phyloP scores from a whole-genome alignment of 2,113 vertebrate species.

The Sula dactylatra region DNA sequence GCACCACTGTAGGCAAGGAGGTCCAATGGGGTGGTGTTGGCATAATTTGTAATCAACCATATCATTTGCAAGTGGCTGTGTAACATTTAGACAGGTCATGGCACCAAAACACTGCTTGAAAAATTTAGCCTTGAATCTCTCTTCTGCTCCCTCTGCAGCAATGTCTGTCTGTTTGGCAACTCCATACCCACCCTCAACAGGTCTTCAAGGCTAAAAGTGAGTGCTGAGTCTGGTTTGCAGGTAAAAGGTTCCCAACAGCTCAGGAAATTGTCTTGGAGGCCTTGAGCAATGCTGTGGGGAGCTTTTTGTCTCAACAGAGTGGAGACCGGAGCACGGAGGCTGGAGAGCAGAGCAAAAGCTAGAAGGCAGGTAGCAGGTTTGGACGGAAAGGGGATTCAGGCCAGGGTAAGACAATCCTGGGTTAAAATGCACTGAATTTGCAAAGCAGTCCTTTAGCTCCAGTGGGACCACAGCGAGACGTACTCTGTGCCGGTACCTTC shows the following conservation, averaged over 20 bases:
- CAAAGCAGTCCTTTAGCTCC: neutral
- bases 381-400: neutral
- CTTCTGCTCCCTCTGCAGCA: neutral
- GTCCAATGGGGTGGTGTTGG: neutral
- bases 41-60: neutral
- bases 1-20: neutral
- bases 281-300: neutral
- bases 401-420: neutral
- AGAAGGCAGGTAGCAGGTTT: neutral
- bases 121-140: neutral
- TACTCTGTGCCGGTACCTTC: neutral
- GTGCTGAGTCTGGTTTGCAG: neutral
- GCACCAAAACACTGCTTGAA: neutral
- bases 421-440: neutral
- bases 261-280: neutral
- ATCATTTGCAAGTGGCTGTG: neutral
- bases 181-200: fast-evolving
- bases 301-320: fast-evolving
- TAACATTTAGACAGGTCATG: neutral
- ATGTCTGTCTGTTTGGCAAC: neutral
- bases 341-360: neutral
- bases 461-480: neutral
- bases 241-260: neutral
- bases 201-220: neutral
- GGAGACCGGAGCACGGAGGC: neutral